Conservation (phyloP, 2,113 vertebrate species). For the Crotophaga sulcirostris region DNA sequence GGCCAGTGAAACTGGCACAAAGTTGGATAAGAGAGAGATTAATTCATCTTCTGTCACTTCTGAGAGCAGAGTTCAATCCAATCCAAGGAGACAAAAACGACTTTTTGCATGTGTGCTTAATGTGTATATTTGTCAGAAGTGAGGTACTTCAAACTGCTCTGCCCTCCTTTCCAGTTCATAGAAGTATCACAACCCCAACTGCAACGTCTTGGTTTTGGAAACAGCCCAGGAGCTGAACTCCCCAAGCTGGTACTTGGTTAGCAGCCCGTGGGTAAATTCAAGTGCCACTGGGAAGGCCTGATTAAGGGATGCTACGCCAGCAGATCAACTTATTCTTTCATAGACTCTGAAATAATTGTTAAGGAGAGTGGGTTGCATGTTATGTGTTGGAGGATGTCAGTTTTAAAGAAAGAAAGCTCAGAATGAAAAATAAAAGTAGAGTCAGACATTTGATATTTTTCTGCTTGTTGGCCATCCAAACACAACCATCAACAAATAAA, state of each 20-base stretch:
- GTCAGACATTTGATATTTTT: not conserved
- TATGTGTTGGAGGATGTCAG: not conserved
- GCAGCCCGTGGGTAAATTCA: not conserved
- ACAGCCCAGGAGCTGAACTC: constrained; percentile 32
- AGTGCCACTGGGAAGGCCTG: not conserved
- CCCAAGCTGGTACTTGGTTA: not conserved
- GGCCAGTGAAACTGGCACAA: not conserved
- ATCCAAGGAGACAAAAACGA: not conserved
- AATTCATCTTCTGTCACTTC: constrained; percentile 6
- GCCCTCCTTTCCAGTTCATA: constrained; percentile 19
- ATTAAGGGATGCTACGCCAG: not conserved
- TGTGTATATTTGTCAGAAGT: not conserved
- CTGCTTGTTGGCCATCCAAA: not conserved
- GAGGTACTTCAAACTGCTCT: constrained; percentile 24
- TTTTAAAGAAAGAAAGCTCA: not conserved
- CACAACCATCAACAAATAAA: rapidly evolving
- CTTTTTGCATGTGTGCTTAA: not conserved
- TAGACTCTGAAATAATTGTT: not conserved
- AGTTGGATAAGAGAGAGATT: not conserved
- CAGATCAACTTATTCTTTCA: constrained; percentile 5
- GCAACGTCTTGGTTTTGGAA: not conserved
- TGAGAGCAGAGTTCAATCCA: constrained; percentile 9
- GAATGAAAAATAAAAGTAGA: not conserved
- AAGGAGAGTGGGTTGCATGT: not conserved
- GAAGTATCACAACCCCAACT: not conserved